Conservation (phyloP, 2,113 vertebrate genomes). For the Scolopax mira region DNA sequence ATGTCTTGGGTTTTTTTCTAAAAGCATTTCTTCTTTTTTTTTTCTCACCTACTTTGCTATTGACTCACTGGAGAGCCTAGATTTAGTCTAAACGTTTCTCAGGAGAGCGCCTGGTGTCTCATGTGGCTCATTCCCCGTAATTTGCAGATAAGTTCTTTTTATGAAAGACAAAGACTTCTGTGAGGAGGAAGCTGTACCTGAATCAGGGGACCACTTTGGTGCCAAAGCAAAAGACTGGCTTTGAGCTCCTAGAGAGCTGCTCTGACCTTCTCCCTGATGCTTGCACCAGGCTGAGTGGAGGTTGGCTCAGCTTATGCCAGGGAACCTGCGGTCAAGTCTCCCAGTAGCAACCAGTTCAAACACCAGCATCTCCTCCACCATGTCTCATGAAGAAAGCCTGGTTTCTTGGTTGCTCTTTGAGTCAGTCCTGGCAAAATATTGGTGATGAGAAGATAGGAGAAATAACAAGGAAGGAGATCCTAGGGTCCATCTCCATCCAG, state of each 20-base stretch:
- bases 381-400: not conserved
- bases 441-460: not conserved
- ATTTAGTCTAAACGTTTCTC: constrained; percentile 34
- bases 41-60: constrained; percentile 31
- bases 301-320: not conserved
- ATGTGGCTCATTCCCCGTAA: not conserved
- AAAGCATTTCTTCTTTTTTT: not conserved
- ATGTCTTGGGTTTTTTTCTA: not conserved
- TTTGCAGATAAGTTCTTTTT: not conserved
- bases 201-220: not conserved
- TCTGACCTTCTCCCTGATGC: not conserved
- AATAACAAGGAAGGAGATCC: not conserved
- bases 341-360: rapidly evolving
- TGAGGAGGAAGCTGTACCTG: not conserved
- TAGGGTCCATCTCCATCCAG: not conserved
- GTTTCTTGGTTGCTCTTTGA: not conserved
- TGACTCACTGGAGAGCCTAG: constrained; percentile 37
- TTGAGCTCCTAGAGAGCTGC: not conserved
- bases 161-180: not conserved
- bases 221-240: not conserved
- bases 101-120: constrained; percentile 1
- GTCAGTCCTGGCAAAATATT: not conserved
- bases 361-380: not conserved
- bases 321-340: not conserved
- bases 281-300: not conserved